Evolutionary conservation across 2,888 invertebrate genomes (phyloP), one percentile per base, ranked within the genome.

Genomic region (Gastracanthus pulcherrimus): DNA sequence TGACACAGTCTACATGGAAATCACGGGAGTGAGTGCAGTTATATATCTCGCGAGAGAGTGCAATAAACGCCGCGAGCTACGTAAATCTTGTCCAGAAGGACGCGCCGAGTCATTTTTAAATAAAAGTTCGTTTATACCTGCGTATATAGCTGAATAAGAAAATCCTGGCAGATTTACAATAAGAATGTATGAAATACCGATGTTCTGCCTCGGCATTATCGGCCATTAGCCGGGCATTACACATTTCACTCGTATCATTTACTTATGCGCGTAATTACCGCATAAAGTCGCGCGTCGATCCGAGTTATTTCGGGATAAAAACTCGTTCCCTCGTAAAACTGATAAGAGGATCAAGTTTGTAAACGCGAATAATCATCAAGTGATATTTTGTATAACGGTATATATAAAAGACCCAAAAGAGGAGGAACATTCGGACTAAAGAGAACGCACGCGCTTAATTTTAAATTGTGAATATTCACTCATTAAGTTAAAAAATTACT

Each of bases 141-240:
- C 60, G 36, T 29, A 36, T 41, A 60, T 70, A 67, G 45, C n/a
- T 38, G 45, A 74, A n/a, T n/a, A 51, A 51, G 58, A 38, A 26
- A 71, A 23, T 36, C 31, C 51, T 34, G 41, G 58, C n/a, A 62
- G 62, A 77, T 77, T 62, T 77, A 77, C 36, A 70, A 70, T 34
- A 48, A 31, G 77, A n/a, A 29, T 34, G 45, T 62, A 58, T 60
- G 62, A 70, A 48, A n/a, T 70, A 38, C 66, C 36, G 45, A 29
- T 29, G 48, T 51, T 62, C 48, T 45, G 60, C n/a, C 19, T n/a
- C n/a, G n/a, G 62, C n/a, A 36, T 74, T 74, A 74, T 74, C 74
- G 19, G 23, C 74, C 74, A 64, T 74, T 74, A 74, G n/a, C n/a
- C 41, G 19, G 23, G 19, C 41, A 72, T 72, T 72, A 60, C 45